Percentiles rank a stretch among this genome's conserved stretches.
These are phyloP conservation scores for Sarcophaga rosellei DNA, from an alignment of 2,888 invertebrate genomes.

Conservation along the genomic window DNA sequence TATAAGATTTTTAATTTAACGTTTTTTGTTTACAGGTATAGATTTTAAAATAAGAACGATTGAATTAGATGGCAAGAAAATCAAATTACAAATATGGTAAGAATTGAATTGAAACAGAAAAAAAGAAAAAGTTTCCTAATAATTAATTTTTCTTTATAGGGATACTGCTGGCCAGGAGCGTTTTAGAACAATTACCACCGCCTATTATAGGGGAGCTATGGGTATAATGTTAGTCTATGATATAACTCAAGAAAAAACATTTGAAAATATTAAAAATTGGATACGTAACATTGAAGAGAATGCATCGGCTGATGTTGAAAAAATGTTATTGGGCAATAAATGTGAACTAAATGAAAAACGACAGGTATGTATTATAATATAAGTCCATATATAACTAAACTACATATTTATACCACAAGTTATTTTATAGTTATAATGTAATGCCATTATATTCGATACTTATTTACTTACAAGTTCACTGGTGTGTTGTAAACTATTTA, in stretches of 20 bases:
- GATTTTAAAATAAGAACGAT: slow-evolving; percentile 99
- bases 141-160: slow-evolving; percentile 83
- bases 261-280: slow-evolving; percentile 99
- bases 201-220: slow-evolving; percentile 99
- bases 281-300: slow-evolving; percentile 99
- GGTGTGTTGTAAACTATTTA: background rate
- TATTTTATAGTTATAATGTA: background rate
- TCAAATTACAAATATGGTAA: slow-evolving; percentile 99
- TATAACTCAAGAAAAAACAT: slow-evolving; percentile 99
- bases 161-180: slow-evolving; percentile 99
- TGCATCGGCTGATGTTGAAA: slow-evolving; percentile 99
- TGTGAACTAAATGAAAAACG: slow-evolving; percentile 98
- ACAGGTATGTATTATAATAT: slow-evolving; percentile 84
- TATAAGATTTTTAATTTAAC: slow-evolving; percentile 47
- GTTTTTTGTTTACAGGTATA: slow-evolving; percentile 88
- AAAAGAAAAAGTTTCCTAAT: background rate
- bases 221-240: slow-evolving; percentile 99
- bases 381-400: background rate
- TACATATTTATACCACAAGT: background rate
- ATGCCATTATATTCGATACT: background rate
- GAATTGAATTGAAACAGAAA: slow-evolving; percentile 71
- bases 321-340: slow-evolving; percentile 99
- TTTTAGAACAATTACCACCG: slow-evolving; percentile 99
- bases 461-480: background rate
- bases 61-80: slow-evolving; percentile 98